A percentile compares a stretch with the other conserved stretches of the same genome.
Conservation (phyloP, 1,140 invertebrate genomes). For the Asbolus verrucosus region DNA sequence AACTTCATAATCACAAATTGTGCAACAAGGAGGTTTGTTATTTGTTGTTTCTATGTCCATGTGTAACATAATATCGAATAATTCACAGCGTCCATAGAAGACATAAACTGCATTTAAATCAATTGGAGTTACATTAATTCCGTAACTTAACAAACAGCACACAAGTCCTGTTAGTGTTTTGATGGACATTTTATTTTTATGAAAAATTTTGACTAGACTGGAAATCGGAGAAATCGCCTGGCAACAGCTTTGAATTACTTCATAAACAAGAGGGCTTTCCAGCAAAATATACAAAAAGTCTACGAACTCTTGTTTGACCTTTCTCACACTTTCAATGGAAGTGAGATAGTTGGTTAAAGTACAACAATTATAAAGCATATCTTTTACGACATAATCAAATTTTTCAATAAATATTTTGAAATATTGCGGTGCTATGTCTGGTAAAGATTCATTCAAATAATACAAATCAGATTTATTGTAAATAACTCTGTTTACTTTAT, state of each 20-base stretch:
- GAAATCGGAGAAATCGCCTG: neutral
- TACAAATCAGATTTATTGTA: neutral
- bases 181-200: neutral
- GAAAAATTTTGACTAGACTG: slow-evolving; percentile 2
- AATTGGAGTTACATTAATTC: neutral
- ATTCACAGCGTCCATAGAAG: slow-evolving; percentile 8
- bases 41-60: neutral
- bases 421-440: neutral
- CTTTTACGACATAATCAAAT: neutral
- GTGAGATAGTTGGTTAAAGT: slow-evolving; percentile 2
- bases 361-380: neutral
- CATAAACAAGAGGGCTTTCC: neutral
- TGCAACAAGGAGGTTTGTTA: neutral
- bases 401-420: neutral
- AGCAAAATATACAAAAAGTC: neutral
- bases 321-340: neutral
- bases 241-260: neutral
- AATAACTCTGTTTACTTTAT: neutral
- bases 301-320: neutral
- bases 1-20: slow-evolving; percentile 2
- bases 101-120: slow-evolving; percentile 6
- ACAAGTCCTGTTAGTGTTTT: neutral
- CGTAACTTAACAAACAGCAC: neutral
- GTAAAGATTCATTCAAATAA: neutral
- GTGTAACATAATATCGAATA: slow-evolving; percentile 4